A percentile compares a stretch with the other conserved stretches of the same genome.
These are phyloP conservation scores for Antheraea assamensis DNA, from an alignment of 2,888 invertebrate genomes.

Conservation along the genomic window DNA sequence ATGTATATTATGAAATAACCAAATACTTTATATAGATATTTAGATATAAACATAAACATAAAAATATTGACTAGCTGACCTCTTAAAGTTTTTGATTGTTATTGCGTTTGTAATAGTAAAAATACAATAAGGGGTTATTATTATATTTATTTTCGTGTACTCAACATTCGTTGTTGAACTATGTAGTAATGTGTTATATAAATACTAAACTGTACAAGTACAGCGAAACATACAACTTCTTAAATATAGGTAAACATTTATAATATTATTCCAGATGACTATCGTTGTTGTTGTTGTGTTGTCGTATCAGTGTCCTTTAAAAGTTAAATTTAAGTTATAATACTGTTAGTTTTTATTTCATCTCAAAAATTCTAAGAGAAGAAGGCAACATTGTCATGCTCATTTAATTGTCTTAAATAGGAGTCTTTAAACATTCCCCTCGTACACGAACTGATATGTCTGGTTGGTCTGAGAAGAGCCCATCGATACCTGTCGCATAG, in stretches of 20 bases:
- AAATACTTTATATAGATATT: neutral
- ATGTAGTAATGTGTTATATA: neutral
- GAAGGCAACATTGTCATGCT: neutral
- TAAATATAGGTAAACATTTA: neutral
- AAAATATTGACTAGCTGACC: neutral
- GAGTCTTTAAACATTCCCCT: slow-evolving; percentile 39
- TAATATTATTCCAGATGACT: too few species aligned
- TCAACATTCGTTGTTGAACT: neutral
- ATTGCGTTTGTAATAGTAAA: neutral
- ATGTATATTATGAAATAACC: neutral
- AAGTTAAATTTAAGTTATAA: too few species aligned
- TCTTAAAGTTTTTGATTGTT: neutral
- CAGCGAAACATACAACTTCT: neutral
- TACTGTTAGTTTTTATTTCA: neutral
- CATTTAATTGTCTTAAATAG: neutral
- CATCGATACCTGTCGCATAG: slow-evolving; percentile 66
- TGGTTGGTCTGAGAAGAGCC: slow-evolving; percentile 70
- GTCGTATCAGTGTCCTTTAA: too few species aligned
- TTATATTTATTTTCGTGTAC: neutral
- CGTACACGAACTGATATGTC: slow-evolving; percentile 58
- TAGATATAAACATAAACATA: neutral
- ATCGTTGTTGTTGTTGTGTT: too few species aligned
- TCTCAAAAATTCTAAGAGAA: neutral
- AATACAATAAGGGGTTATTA: neutral
- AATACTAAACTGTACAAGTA: neutral